Conservation (phyloP, 2,888 invertebrate species). For the Polyommatus icarus region DNA sequence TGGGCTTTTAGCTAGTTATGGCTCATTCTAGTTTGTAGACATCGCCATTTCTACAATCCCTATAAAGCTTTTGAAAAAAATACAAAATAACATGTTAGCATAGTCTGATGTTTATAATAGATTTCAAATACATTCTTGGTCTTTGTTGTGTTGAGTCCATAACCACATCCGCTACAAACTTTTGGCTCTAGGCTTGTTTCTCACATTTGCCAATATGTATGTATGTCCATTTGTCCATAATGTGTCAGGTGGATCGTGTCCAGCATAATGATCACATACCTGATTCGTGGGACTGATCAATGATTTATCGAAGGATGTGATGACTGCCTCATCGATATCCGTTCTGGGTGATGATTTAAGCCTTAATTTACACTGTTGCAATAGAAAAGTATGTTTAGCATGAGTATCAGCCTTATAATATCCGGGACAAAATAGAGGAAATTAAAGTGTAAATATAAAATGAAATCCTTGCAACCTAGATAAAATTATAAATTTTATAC, state of each 20-base stretch:
- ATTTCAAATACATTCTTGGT: neutral
- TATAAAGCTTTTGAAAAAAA: no score
- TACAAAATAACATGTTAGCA: no score
- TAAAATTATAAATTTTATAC: no score
- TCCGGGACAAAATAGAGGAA: no score
- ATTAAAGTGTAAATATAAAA: no score
- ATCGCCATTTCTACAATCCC: no score
- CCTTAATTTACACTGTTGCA: neutral
- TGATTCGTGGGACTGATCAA: conserved; percentile 24
- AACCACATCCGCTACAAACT: neutral
- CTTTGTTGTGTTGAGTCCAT: neutral
- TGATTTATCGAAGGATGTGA: conserved; percentile 22
- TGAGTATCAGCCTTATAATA: no score
- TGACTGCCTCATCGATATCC: conserved; percentile 6
- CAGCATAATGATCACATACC: neutral
- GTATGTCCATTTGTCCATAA: neutral
- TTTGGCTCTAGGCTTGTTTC: neutral
- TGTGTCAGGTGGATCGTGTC: conserved; percentile 14
- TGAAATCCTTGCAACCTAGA: no score
- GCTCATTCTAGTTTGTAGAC: no score
- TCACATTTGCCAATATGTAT: conserved; percentile 13
- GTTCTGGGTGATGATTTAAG: neutral
- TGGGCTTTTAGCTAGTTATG: no score
- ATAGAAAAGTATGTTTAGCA: neutral
- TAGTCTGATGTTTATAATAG: no score